Conservation (phyloP, 2,888 invertebrate genomes). For the Philereme vetulata region DNA sequence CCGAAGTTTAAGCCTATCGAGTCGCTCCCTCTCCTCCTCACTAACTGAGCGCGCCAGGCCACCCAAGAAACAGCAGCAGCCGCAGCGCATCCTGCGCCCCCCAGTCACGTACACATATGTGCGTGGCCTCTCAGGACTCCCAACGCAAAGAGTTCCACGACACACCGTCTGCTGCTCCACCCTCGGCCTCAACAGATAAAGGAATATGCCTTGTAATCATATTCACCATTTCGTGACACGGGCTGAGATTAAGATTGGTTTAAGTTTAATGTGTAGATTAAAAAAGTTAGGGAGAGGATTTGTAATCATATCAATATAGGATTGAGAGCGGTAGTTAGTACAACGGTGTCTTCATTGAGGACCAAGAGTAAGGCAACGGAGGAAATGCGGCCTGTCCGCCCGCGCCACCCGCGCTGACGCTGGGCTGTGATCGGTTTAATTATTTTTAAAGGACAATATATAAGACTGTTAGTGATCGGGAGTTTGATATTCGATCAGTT, state of each 20-base stretch:
- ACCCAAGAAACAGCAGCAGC: slow-evolving; percentile 85
- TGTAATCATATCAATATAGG: slow-evolving; percentile 77
- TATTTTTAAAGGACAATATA: slow-evolving; percentile 59
- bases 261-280: slow-evolving; percentile 66
- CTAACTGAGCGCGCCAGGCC: slow-evolving; percentile 73
- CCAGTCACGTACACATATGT: slow-evolving; percentile 92
- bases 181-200: slow-evolving; percentile 72
- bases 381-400: slow-evolving; percentile 39
- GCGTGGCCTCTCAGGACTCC: slow-evolving; percentile 91
- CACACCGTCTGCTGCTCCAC: slow-evolving; percentile 67
- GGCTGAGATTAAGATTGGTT: slow-evolving; percentile 75
- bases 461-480: slow-evolving; percentile 65
- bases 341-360: slow-evolving; percentile 64
- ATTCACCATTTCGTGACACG: slow-evolving; percentile 41
- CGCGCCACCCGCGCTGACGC: slow-evolving; percentile 34
- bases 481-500: slow-evolving; percentile 48
- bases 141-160: slow-evolving; percentile 91
- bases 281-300: slow-evolving; percentile 59
- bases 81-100: slow-evolving; percentile 89
- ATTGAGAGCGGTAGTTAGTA: slow-evolving; percentile 48
- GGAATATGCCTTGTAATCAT: slow-evolving; percentile 11
- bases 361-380: slow-evolving; percentile 59
- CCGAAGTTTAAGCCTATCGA: slow-evolving; percentile 86
- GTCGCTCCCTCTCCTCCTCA: slow-evolving; percentile 86
- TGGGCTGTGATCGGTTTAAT: slow-evolving; percentile 64